Base-by-base conservation (phyloP, 1,140 invertebrate genomes). In the Drosophila melanica region DNA sequence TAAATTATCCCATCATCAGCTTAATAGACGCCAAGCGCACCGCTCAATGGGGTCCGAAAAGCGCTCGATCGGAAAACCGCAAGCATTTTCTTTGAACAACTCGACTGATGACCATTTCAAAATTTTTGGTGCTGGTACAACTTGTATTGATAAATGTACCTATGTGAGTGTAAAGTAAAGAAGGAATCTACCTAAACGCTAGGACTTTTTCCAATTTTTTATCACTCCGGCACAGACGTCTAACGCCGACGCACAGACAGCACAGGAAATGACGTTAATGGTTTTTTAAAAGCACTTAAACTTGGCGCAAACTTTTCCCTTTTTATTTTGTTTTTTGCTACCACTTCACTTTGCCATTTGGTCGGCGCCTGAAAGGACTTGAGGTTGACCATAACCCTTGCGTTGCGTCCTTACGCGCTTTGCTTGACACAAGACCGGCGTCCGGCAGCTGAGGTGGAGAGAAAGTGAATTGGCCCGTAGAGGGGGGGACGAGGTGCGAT, bases 271-370 rank as follows among this genome's bases (percentile, higher is more conserved):
- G 77, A 84, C 85, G 74, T 89, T 87, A 87, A 87, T 87, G 84
- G 84, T 87, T 90, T 87, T 87, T 89, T 89, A 87, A 87, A 87
- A 87, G 84, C 84, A 87, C 84, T 87, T 90, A 84, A 87, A 89
- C 79, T 87, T 74, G 76, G 68, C 79, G 65, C 68, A 79, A 81
- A 89, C 67, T 74, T 77, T 74, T 70, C 23, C 50, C 20, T 37
- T 33, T 42, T 27, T 27, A 27, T 27, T 23, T 12, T 45, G 30
- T 27, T 6, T 42, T 62, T 30, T 44, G 12, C 27, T 39, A 51
- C 30, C 60, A 48, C 62, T 37, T 41, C 14, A 27, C 50, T 57
- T 55, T 33, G 63, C 68, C 45, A 33, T 55, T 79, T 55, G 59
- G 47, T 48, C 33, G 45, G 53, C 63, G 20, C 14, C 71, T 33